Evolutionary conservation across 2,888 invertebrate species (phyloP).

Genomic region (Pachliopta kotzebuea): DNA sequence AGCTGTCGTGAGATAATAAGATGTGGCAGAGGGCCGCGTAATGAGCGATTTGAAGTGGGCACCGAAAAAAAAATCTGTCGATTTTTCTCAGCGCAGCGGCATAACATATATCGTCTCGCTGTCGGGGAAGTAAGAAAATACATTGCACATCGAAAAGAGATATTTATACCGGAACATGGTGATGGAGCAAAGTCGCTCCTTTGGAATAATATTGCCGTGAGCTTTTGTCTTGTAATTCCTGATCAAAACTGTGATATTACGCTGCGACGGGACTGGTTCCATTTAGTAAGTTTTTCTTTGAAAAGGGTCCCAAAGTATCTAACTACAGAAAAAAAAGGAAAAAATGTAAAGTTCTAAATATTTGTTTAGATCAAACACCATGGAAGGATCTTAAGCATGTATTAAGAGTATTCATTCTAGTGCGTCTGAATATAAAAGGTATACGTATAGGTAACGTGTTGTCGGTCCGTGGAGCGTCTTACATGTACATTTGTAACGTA

Average conservation of each 20-base stretch:
- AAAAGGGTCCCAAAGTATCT: neutral
- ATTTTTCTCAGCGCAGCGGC: slow-evolving; percentile 43
- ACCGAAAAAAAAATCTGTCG: slow-evolving; percentile 52
- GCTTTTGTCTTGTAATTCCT: slow-evolving; percentile 8
- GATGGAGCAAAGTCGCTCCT: slow-evolving; percentile 14
- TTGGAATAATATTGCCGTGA: slow-evolving; percentile 5
- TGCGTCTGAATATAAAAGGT: slow-evolving; percentile 59
- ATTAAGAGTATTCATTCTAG: slow-evolving; percentile 66
- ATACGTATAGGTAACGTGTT: slow-evolving; percentile 50
- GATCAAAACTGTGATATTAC: neutral
- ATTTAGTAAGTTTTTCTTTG: neutral
- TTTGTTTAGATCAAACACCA: slow-evolving; percentile 29
- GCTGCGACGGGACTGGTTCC: neutral
- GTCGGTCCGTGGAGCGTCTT: slow-evolving; percentile 53
- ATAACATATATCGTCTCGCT: slow-evolving; percentile 26
- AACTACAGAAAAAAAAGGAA: neutral
- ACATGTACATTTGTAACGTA: slow-evolving; percentile 71
- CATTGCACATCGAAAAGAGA: slow-evolving; percentile 16
- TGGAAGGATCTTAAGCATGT: slow-evolving; percentile 51
- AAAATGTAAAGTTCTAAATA: neutral
- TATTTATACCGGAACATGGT: slow-evolving; percentile 23
- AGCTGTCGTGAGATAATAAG: slow-evolving; percentile 54
- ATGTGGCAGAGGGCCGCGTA: slow-evolving; percentile 54
- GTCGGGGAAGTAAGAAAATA: slow-evolving; percentile 23
- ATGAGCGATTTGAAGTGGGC: slow-evolving; percentile 55